phyloP scores from a whole-genome alignment of 2,797 vertebrate genomes.

The Phrynocephalus forsythii region DNA sequence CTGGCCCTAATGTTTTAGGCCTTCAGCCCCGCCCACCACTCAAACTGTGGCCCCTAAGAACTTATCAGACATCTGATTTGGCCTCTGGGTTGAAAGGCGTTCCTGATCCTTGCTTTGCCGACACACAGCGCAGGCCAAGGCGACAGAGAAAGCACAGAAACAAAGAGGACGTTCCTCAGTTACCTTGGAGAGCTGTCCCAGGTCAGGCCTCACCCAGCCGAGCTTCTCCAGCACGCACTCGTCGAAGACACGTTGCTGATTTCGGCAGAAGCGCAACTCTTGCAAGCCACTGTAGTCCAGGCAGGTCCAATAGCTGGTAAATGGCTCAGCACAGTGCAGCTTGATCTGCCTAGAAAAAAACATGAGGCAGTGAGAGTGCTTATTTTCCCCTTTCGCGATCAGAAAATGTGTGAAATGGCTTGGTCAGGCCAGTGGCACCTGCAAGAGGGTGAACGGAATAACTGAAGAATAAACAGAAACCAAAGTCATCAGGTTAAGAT shows the following conservation, averaged over 20 bases:
- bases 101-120: too few relatives aligned
- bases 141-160: not conserved
- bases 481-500: too few relatives aligned
- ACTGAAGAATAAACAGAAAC: too few relatives aligned
- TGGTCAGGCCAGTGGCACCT: too few relatives aligned
- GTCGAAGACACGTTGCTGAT: constrained; percentile 90
- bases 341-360: constrained; percentile 88
- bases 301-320: constrained; percentile 97
- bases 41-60: too few relatives aligned
- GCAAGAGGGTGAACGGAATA: too few relatives aligned
- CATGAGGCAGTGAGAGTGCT: not conserved
- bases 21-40: not conserved
- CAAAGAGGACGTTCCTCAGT: not conserved
- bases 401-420: too few relatives aligned
- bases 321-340: constrained; percentile 91
- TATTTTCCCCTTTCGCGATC: not conserved
- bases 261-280: constrained; percentile 87
- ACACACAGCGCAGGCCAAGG: not conserved
- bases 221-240: constrained; percentile 93
- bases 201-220: constrained; percentile 92
- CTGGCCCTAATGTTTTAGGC: not conserved
- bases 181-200: constrained; percentile 97
- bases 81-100: too few relatives aligned
- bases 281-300: constrained; percentile 84
- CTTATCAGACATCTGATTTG: too few relatives aligned